Percentiles rank a stretch among this genome's conserved stretches.
These are phyloP conservation scores for Macrosoma leucophasiata DNA, from an alignment of 2,888 invertebrate species.

Conservation along the genomic window DNA sequence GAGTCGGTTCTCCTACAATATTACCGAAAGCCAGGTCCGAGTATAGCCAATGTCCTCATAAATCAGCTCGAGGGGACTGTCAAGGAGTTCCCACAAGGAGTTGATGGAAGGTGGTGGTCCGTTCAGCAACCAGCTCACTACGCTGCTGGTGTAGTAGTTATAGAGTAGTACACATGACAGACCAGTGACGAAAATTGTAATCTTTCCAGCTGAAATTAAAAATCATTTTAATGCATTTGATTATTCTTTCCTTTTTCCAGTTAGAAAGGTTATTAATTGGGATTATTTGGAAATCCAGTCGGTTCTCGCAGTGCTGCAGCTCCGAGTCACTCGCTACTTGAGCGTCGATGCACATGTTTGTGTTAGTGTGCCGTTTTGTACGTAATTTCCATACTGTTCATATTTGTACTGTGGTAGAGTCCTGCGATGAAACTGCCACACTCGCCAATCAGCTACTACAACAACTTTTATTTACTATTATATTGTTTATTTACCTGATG, in stretches of 20 bases:
- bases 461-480: too few relatives aligned
- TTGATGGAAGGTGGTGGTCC: slow-evolving; percentile 67
- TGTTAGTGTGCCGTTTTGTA: too few relatives aligned
- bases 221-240: too few relatives aligned
- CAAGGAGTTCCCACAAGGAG: slow-evolving; percentile 63
- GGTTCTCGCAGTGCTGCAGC: too few relatives aligned
- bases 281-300: too few relatives aligned
- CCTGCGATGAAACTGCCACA: not conserved
- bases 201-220: slow-evolving; percentile 41
- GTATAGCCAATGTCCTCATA: slow-evolving; percentile 68
- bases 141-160: slow-evolving; percentile 77
- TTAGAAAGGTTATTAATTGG: too few relatives aligned
- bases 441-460: too few relatives aligned
- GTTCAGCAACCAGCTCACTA: slow-evolving; percentile 73
- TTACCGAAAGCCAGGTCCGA: slow-evolving; percentile 40
- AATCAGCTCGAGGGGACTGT: slow-evolving; percentile 66
- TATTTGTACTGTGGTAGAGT: too few relatives aligned
- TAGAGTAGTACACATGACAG: slow-evolving; percentile 60
- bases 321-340: too few relatives aligned
- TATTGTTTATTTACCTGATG: slow-evolving; percentile 44
- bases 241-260: too few relatives aligned
- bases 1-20: not conserved
- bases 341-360: too few relatives aligned
- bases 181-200: slow-evolving; percentile 52
- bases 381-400: too few relatives aligned